phyloP scores from a whole-genome alignment of 1,140 invertebrate genomes.

The Mycetomoellerius zeteki region DNA sequence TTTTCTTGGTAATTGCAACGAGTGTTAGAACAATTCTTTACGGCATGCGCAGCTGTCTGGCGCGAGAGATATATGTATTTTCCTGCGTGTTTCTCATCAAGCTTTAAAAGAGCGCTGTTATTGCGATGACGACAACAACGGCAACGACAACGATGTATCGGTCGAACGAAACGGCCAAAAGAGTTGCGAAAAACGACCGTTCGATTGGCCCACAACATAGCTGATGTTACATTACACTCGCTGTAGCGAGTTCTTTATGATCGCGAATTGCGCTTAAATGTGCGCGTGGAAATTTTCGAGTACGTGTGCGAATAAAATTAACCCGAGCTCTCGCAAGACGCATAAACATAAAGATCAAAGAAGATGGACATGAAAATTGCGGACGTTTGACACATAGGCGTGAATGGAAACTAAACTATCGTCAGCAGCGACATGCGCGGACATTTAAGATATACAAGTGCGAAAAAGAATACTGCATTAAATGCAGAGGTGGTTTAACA shows the following conservation, averaged over 20 bases:
- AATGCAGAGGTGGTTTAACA: neutral
- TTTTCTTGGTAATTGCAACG: slow-evolving; percentile 64
- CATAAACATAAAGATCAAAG: slow-evolving; percentile 34
- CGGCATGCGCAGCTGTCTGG: slow-evolving; percentile 35
- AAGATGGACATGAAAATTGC: slow-evolving; percentile 32
- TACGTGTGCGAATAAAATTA: slow-evolving; percentile 21
- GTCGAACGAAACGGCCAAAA: slow-evolving; percentile 58
- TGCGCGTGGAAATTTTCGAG: neutral
- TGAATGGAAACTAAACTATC: slow-evolving; percentile 30
- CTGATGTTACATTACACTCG: slow-evolving; percentile 8
- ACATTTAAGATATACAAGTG: neutral
- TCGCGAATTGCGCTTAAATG: slow-evolving; percentile 39
- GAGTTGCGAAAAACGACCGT: slow-evolving; percentile 33
- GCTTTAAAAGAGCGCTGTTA: slow-evolving; percentile 55
- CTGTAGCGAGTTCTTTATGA: slow-evolving; percentile 15
- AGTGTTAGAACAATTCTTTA: slow-evolving; percentile 61
- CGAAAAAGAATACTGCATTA: slow-evolving; percentile 5
- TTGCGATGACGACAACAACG: neutral
- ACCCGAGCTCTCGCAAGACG: neutral
- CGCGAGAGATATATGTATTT: slow-evolving; percentile 56
- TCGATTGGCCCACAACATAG: slow-evolving; percentile 10
- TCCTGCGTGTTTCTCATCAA: slow-evolving; percentile 47
- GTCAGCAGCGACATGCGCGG: neutral
- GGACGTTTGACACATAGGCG: slow-evolving; percentile 16
- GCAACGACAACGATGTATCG: neutral